Evolutionary conservation across 2,888 invertebrate species (phyloP).

Genomic region (Mythimna pallens): DNA sequence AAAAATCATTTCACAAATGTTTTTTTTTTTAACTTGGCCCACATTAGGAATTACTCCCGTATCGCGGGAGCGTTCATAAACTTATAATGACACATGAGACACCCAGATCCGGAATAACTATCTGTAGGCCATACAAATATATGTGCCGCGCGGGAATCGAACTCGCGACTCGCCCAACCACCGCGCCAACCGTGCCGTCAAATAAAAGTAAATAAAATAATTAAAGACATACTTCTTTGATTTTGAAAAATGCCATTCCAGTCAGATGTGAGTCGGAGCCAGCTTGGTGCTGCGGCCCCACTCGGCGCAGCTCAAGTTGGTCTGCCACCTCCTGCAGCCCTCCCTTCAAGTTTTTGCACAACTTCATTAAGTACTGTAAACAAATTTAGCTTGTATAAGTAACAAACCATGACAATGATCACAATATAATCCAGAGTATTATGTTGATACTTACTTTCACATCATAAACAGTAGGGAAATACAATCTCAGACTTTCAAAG

Average conservation of each 20-base stretch:
- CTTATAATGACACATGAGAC: no score
- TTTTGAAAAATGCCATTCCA: constrained; percentile 98
- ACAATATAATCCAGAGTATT: background rate
- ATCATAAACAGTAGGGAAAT: constrained; percentile 99
- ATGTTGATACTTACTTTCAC: constrained; percentile 93
- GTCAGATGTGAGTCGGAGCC: constrained; percentile 98
- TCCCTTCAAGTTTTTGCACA: constrained; percentile 99
- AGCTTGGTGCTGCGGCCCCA: constrained; percentile 99
- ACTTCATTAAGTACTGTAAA: constrained; percentile 97
- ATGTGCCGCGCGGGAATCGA: no score
- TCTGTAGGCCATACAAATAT: no score
- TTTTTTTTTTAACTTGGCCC: no score
- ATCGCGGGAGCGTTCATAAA: no score
- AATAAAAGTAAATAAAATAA: background rate
- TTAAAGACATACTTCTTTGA: constrained; percentile 74
- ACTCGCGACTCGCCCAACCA: no score
- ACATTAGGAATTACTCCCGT: no score
- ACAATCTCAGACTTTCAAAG: constrained; percentile 97
- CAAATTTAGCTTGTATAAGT: constrained; percentile 9
- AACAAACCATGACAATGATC: background rate
- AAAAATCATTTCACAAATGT: no score
- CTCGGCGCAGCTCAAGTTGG: constrained; percentile 96
- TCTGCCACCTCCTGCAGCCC: constrained; percentile 99
- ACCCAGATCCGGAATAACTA: no score
- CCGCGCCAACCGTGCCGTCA: no score